Conservation (phyloP, 2,888 invertebrate species). For the Orthosia gothica region DNA sequence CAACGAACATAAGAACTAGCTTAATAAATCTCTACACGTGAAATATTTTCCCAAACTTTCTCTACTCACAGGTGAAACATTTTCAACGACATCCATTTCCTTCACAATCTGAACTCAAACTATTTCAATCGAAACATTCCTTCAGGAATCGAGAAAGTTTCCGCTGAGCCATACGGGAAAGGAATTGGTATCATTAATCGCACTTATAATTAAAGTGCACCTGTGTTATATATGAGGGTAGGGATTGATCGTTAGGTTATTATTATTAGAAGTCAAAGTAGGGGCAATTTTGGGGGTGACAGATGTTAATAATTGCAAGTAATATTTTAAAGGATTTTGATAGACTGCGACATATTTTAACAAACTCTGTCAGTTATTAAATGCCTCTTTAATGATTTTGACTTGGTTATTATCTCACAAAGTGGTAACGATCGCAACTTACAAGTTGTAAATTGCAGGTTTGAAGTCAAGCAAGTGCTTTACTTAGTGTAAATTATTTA, state of each 20-base stretch:
- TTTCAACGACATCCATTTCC: slow-evolving; percentile 38
- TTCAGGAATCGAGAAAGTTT: slow-evolving; percentile 61
- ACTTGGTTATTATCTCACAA: no score
- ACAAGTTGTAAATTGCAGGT: no score
- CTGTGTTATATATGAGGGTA: slow-evolving; percentile 38
- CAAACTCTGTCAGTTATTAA: no score
- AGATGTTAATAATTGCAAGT: background rate
- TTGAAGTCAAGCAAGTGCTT: no score
- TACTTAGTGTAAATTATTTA: no score
- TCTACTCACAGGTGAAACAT: slow-evolving; percentile 37
- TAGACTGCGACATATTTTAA: no score
- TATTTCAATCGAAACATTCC: slow-evolving; percentile 79
- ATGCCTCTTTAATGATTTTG: no score
- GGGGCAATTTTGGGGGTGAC: slow-evolving; percentile 17
- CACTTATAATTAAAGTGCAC: slow-evolving; percentile 49
- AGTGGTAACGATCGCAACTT: no score
- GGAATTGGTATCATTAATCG: slow-evolving; percentile 50
- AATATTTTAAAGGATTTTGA: background rate
- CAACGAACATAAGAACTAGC: background rate
- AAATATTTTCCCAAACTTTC: slow-evolving; percentile 30
- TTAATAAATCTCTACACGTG: slow-evolving; percentile 41
- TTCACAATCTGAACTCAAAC: slow-evolving; percentile 67
- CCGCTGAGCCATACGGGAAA: slow-evolving; percentile 21
- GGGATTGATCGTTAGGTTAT: slow-evolving; percentile 34
- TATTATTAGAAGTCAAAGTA: background rate